These are phyloP conservation scores for Porphyrio hochstetteri DNA, from an alignment of 2,113 vertebrate genomes.

Conservation along the genomic window DNA sequence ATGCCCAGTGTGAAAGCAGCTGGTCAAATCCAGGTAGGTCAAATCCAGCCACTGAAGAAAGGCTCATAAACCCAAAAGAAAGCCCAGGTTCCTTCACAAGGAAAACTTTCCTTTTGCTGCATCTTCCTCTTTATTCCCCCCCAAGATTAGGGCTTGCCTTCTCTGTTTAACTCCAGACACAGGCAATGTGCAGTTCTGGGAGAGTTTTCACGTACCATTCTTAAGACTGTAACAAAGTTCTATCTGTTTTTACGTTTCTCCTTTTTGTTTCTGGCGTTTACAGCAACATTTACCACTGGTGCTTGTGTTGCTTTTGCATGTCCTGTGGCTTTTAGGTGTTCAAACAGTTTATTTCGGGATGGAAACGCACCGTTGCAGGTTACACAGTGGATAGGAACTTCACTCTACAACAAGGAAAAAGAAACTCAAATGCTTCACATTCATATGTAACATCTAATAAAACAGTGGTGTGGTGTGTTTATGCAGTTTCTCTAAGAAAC, in stretches of 20 bases:
- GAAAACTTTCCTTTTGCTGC: not conserved
- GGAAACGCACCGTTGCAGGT: constrained; percentile 85
- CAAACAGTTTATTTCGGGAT: constrained; percentile 94
- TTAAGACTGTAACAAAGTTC: not conserved
- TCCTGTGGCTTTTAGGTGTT: constrained; percentile 90
- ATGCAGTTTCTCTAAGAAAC: not conserved
- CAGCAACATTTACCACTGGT: constrained; percentile 32
- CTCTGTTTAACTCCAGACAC: constrained; percentile 29
- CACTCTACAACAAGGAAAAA: constrained; percentile 67
- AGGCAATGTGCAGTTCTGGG: not conserved
- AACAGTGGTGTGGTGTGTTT: too few relatives aligned
- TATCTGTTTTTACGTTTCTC: constrained; percentile 88
- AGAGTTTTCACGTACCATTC: not conserved
- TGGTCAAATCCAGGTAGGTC: not conserved
- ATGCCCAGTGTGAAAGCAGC: not conserved
- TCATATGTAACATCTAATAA: not conserved
- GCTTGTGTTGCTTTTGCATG: constrained; percentile 79
- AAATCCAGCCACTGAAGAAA: constrained; percentile 37
- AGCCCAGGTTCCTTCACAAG: constrained; percentile 22
- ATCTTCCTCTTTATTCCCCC: not conserved
- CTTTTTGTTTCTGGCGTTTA: constrained; percentile 80
- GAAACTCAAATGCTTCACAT: not conserved
- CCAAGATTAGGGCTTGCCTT: not conserved
- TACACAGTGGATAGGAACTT: constrained; percentile 79
- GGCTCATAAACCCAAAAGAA: constrained; percentile 41